A percentile compares a stretch with the other conserved stretches of the same genome.
phyloP scores from a whole-genome alignment of 2,888 invertebrate species.

The Magallana nippona region DNA sequence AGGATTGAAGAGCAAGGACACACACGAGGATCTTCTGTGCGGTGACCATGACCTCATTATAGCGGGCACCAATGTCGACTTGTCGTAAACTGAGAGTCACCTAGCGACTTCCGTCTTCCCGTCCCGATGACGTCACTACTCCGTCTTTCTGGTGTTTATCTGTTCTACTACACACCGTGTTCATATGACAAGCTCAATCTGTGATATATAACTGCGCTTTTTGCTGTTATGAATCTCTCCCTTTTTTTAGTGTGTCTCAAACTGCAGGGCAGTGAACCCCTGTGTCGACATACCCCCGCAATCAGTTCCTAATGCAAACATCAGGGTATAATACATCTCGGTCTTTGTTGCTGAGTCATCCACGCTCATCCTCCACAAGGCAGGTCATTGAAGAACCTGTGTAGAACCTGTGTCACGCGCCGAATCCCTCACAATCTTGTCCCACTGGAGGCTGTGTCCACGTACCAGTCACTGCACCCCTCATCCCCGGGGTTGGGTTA shows the following conservation, averaged over 20 bases:
- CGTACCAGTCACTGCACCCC: too few species aligned
- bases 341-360: too few species aligned
- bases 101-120: not conserved
- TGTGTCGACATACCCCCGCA: too few species aligned
- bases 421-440: too few species aligned
- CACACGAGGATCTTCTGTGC: conserved; percentile 65
- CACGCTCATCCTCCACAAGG: too few species aligned
- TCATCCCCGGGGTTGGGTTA: too few species aligned
- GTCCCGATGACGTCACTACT: not conserved
- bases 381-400: too few species aligned
- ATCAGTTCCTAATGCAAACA: too few species aligned
- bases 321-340: too few species aligned
- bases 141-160: conserved; percentile 20
- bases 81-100: conserved; percentile 35
- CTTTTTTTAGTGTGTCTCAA: not conserved
- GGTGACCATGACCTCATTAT: conserved; percentile 69
- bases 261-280: too few species aligned
- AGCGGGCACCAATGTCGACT: conserved; percentile 65
- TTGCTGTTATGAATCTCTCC: not conserved
- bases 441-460: too few species aligned
- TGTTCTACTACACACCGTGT: not conserved
- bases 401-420: too few species aligned
- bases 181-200: conserved; percentile 7
- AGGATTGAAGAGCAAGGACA: conserved; percentile 61
- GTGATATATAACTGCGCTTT: conserved; percentile 13